Conservation (phyloP, 2,113 vertebrate genomes). For the Todiramphus saurophagus region DNA sequence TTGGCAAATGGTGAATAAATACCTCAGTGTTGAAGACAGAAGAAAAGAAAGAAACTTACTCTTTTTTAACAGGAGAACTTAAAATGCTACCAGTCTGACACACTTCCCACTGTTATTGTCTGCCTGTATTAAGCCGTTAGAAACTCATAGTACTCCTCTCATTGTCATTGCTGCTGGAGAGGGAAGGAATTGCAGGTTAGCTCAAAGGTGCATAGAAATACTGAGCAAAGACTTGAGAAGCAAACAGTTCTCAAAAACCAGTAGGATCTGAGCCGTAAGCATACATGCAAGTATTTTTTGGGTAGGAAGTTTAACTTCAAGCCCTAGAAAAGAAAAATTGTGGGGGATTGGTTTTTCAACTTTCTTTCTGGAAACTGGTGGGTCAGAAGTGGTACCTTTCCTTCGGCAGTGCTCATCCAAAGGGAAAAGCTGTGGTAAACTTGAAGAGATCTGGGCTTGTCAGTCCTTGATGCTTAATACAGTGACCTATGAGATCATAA, state of each 20-base stretch:
- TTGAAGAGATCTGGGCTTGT: rapidly evolving
- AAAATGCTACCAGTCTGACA: background rate
- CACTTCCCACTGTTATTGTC: background rate
- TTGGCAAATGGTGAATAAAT: background rate
- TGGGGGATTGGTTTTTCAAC: background rate
- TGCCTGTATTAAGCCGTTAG: background rate
- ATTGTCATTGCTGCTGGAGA: background rate
- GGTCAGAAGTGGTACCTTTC: background rate
- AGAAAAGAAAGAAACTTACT: background rate
- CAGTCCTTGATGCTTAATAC: background rate
- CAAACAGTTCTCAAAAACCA: background rate
- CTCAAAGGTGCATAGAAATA: background rate
- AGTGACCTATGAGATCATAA: background rate
- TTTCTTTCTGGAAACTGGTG: background rate
- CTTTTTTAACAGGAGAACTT: background rate
- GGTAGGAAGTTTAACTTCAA: background rate
- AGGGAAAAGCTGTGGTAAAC: background rate
- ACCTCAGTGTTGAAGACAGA: background rate
- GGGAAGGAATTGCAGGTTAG: background rate
- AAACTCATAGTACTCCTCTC: background rate
- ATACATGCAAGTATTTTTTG: background rate
- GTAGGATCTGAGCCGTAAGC: background rate
- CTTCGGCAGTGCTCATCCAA: background rate
- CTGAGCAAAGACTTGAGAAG: background rate
- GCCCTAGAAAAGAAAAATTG: background rate